A percentile compares a stretch with the other conserved stretches of the same genome.
Conservation (phyloP, 2,113 vertebrate genomes). For the Pluvianellus socialis region DNA sequence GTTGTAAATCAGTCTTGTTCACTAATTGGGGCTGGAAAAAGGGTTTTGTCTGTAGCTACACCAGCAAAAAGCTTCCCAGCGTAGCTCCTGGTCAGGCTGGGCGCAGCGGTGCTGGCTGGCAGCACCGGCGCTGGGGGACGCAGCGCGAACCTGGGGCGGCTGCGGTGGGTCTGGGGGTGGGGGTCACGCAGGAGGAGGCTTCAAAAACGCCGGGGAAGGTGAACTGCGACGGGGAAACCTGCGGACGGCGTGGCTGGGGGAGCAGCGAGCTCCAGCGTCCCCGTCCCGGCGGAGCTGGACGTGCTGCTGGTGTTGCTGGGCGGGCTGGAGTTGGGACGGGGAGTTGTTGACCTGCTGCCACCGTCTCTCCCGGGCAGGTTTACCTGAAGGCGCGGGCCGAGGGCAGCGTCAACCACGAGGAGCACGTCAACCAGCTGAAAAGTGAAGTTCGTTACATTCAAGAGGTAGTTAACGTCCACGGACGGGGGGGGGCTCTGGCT, state of each 20-base stretch:
- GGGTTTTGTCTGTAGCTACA: not conserved
- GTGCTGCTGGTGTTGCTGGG: not conserved
- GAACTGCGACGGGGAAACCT: not conserved
- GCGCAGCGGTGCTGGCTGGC: too few relatives aligned
- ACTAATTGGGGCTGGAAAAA: not conserved
- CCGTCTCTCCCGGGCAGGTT: constrained; percentile 60
- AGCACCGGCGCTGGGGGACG: too few relatives aligned
- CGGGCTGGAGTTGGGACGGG: accelerated
- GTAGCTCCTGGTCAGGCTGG: not conserved
- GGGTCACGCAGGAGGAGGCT: not conserved
- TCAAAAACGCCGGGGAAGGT: accelerated
- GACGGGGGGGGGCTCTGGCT: not conserved
- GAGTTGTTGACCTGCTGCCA: not conserved
- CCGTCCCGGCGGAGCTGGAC: accelerated
- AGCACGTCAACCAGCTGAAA: constrained; percentile 83
- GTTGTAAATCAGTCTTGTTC: not conserved
- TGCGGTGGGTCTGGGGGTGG: not conserved
- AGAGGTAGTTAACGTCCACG: constrained; percentile 63
- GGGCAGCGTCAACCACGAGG: constrained; percentile 72
- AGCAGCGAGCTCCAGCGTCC: accelerated
- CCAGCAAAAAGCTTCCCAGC: not conserved
- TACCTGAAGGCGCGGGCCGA: constrained; percentile 74
- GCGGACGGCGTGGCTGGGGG: accelerated
- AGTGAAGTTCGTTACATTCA: constrained; percentile 88
- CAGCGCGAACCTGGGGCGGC: not conserved